A percentile compares a stretch with the other conserved stretches of the same genome.
These are phyloP conservation scores for Formica exsecta DNA, from an alignment of 1,140 invertebrate species.

Conservation along the genomic window DNA sequence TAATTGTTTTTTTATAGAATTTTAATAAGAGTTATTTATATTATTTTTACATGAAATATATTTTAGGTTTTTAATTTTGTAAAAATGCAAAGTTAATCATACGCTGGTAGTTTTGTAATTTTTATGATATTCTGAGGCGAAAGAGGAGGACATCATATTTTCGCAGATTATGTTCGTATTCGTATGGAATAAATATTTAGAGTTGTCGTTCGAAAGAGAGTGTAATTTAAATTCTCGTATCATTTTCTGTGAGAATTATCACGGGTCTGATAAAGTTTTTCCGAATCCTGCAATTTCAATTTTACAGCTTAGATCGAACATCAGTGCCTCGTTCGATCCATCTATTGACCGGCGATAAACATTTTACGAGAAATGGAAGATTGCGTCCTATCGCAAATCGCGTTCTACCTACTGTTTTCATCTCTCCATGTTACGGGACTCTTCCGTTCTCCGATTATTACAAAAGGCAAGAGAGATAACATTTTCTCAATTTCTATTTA, in stretches of 20 bases:
- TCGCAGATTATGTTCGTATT: neutral
- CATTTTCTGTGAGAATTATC: neutral
- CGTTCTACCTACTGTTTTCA: neutral
- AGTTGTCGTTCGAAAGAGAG: neutral
- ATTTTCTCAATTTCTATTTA: slow-evolving; percentile 1
- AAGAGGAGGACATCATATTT: neutral
- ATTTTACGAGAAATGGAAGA: slow-evolving; percentile 50
- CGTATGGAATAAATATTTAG: neutral
- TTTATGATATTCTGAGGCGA: neutral
- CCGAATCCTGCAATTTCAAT: slow-evolving; percentile 14
- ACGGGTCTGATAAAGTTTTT: slow-evolving; percentile 29
- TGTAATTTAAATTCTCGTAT: neutral
- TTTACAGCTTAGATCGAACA: slow-evolving; percentile 18
- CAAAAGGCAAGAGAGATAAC: neutral
- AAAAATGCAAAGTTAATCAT: neutral
- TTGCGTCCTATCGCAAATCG: neutral
- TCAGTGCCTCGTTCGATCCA: slow-evolving; percentile 27
- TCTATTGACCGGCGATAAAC: slow-evolving; percentile 47
- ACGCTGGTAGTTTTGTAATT: neutral
- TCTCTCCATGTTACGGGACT: slow-evolving; percentile 36
- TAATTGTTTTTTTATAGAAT: neutral
- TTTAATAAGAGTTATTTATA: neutral
- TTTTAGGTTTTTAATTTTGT: neutral
- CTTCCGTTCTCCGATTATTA: slow-evolving; percentile 4
- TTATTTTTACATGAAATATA: neutral